Base-by-base conservation (phyloP, 2,888 invertebrate species). In the Leucoma salicis region DNA sequence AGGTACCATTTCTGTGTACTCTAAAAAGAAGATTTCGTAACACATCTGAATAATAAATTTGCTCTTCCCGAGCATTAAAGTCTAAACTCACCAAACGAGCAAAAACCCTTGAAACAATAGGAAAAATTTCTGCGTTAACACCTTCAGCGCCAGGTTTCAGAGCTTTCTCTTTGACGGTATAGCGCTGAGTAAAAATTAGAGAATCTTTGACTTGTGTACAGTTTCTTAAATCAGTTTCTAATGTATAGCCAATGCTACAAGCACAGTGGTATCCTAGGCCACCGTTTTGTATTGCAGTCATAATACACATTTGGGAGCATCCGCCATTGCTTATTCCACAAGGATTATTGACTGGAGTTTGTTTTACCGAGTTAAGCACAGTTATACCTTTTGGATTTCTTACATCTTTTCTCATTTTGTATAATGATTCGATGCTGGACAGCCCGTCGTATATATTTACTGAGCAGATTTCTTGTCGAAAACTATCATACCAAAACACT, bases 31-130 rank as follows among this genome's bases (percentile, higher is more conserved):
- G 98, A 76, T 98, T 97, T 82, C 98, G 96, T 13, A 98, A 91
- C 0, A 99, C 98, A 74, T 99, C 99, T 0, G 99, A 99, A 80
- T 98, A 99, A 80, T 99, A 99, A 55, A 99, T 97, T 65, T 96
- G 95, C 66, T 96, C 94, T 58, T 96, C 95, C 36, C 94, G 90
- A 0, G 97, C 95, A 77, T 99, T 98, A 70, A 97, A 99, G 74
- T 99, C 99, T 27, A 99, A 82, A 0, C 98, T 99, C 0, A 99
- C 98, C 74, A 98, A 98, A 59, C 98, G 92, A 0, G 98, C 98
- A 18, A 97, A 91, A 38, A 96, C 89, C 0, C 97, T 97, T 0
- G 97, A 97, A 0, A 99, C 96, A n/a, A n/a, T n/a, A 0, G 99
- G 99, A 21, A 97, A 88, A 40, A 99, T 98, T 4, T 99, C 99